Conservation (phyloP, 2,797 vertebrate species). For the Denticeps clupeoides region DNA sequence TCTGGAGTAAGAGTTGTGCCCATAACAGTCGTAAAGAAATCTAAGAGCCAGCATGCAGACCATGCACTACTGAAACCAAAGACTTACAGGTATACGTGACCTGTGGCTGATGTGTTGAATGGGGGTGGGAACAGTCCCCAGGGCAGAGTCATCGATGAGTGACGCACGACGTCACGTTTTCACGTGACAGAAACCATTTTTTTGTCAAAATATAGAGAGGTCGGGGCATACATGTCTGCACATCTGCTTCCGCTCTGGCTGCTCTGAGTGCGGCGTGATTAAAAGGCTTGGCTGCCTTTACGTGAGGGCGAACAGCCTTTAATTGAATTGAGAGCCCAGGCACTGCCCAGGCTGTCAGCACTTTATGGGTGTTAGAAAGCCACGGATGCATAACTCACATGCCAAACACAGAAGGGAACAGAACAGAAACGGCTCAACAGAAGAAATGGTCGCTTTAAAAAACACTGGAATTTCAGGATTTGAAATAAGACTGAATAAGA, state of each 20-base stretch:
- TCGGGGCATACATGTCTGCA: not conserved
- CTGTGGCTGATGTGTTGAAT: not conserved
- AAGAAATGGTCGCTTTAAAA: not conserved
- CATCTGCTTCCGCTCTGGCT: not conserved
- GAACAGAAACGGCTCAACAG: not conserved
- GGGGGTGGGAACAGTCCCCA: no score
- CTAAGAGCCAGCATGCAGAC: no score
- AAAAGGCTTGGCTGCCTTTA: constrained; percentile 6
- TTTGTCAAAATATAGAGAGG: not conserved
- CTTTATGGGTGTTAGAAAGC: constrained; percentile 14
- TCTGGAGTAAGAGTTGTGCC: no score
- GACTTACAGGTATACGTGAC: constrained; percentile 11
- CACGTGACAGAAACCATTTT: not conserved
- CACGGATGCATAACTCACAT: constrained; percentile 5
- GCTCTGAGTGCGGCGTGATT: not conserved
- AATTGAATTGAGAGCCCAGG: constrained; percentile 17
- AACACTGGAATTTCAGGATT: no score
- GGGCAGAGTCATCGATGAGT: not conserved
- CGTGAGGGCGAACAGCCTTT: constrained; percentile 2
- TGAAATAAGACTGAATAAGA: no score
- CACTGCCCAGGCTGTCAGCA: constrained; percentile 17
- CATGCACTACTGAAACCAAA: no score
- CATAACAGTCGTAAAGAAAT: no score
- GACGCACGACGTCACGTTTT: not conserved
- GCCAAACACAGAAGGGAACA: constrained; percentile 4